These are phyloP conservation scores for Battus philenor DNA, from an alignment of 1,140 invertebrate genomes.

Conservation along the genomic window DNA sequence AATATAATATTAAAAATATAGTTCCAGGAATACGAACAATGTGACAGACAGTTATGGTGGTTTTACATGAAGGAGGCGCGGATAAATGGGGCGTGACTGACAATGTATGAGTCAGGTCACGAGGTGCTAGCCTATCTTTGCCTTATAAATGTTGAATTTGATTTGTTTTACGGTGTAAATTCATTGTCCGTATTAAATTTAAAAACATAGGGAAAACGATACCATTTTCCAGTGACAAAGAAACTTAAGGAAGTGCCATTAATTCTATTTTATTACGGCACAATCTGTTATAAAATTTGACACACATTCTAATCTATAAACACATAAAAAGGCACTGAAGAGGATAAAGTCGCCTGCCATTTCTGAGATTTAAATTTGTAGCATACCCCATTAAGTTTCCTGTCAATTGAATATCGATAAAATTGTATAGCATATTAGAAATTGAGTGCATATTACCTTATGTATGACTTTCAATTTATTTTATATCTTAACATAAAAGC, in stretches of 20 bases:
- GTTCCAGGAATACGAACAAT: constrained; percentile 24
- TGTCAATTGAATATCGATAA: not conserved
- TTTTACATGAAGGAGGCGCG: constrained; percentile 35
- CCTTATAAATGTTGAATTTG: constrained; percentile 7
- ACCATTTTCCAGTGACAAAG: no score
- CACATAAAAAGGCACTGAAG: no score
- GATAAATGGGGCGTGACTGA: constrained; percentile 58
- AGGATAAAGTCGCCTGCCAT: no score
- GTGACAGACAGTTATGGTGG: constrained; percentile 24
- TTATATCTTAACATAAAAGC: no score
- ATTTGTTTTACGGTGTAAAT: not conserved
- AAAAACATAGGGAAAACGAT: no score
- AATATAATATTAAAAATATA: constrained; percentile 18
- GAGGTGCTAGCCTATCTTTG: constrained; percentile 29
- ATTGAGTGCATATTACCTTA: no score
- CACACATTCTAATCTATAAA: no score
- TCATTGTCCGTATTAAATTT: no score
- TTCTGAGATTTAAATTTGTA: constrained; percentile 5
- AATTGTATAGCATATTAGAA: not conserved
- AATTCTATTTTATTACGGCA: no score
- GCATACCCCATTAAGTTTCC: not conserved
- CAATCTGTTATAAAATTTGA: no score
- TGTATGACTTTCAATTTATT: no score
- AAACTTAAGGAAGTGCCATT: no score
- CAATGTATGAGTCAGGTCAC: constrained; percentile 40